Evolutionary conservation across 2,888 invertebrate genomes (phyloP), one percentile per base, ranked within the genome.

Genomic region (Chorisops tibialis): DNA sequence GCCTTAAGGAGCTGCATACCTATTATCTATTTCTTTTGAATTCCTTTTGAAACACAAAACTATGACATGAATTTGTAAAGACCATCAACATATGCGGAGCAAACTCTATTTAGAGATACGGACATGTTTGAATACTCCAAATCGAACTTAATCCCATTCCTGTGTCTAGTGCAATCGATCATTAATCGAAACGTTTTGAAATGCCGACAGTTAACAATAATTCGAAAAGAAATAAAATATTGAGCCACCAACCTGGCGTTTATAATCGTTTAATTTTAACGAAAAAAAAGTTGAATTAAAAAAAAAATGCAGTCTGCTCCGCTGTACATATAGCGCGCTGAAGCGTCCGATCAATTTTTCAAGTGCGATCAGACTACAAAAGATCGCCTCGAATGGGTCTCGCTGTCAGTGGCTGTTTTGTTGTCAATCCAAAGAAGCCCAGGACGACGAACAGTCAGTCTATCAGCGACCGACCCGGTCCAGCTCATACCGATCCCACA

Each of bases 201-300:
- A 56, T 45, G 56, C 56, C 56, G 45, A 45, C 56, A 24, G 24
- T 45, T 22, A 56, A 56, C 56, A 56, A 56, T 56, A 43, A 43
- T 30, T 56, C 56, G 45, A 30, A 43, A 30, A 43, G 24, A 56
- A 56, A 56, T 56, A 56, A 56, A 49, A 61, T 52, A 52, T 51
- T 52, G 16, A 52, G 59, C 64, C 64, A 62, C 64, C 64, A 62
- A 59, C 62, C 37, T 64, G 61, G 64, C 64, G 50, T 64, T 64
- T 48, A 62, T 64, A 64, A 64, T 64, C 59, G 62, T 59, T 64
- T 62, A 62, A 59, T 54, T 30, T 56, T 52, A 43, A 61, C 37
- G 51, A 43, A 45, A 43, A 41, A 43, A 39, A 14, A 39, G 24
- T 19, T 16, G 4, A 24, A 2, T 3, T 2, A 18, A 39, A 45